phyloP scores from a whole-genome alignment of 2,113 vertebrate genomes.

The Tricholaema leucomelas region DNA sequence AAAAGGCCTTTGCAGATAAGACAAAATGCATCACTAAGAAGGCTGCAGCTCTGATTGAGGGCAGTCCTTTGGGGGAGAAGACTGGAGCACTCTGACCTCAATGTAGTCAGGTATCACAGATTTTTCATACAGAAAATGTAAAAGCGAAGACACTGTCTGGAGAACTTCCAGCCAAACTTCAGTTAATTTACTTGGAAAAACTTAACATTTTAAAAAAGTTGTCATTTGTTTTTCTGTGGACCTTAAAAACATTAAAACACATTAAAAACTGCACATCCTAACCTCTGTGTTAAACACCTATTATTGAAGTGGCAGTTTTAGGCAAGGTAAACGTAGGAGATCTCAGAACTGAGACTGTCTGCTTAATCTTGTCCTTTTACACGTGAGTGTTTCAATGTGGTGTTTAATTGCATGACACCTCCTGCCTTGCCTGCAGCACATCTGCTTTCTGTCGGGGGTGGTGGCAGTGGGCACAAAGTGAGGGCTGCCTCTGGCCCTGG shows the following conservation, averaged over 20 bases:
- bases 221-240: not conserved
- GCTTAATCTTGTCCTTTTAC: not conserved
- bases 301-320: not conserved
- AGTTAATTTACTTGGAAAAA: not conserved
- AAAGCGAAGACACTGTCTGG: not conserved
- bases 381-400: rapidly evolving
- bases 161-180: not conserved
- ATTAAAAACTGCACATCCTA: not conserved
- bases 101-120: not conserved
- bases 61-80: not conserved
- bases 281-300: not conserved
- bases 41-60: not conserved
- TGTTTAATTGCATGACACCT: not conserved
- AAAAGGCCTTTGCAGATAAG: not conserved
- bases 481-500: not conserved
- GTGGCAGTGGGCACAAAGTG: rapidly evolving
- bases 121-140: not conserved
- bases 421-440: not conserved
- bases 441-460: not conserved
- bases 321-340: not conserved
- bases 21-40: not conserved
- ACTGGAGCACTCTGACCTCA: not conserved
- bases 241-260: no score
- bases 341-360: not conserved
- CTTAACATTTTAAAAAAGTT: rapidly evolving